Percentiles rank a stretch among this genome's conserved stretches.
Conservation (phyloP, 2,797 vertebrate genomes). For the Knipowitschia caucasica region DNA sequence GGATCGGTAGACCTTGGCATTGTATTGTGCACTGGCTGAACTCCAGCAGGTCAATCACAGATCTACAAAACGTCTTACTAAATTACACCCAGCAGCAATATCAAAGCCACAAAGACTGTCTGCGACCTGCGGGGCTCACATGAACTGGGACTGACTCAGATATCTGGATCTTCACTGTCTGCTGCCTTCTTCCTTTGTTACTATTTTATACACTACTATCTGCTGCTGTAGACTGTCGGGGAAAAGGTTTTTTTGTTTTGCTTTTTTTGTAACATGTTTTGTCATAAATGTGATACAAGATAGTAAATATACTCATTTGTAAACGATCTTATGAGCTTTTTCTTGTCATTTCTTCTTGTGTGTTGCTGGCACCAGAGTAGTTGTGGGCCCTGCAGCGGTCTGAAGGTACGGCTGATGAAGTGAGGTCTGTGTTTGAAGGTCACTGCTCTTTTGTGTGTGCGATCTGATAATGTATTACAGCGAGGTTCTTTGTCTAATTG, state of each 20-base stretch:
- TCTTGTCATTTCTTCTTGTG: background rate
- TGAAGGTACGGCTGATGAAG: conserved; percentile 26
- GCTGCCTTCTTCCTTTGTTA: conserved; percentile 21
- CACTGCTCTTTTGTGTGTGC: conserved; percentile 23
- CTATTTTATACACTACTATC: conserved; percentile 38
- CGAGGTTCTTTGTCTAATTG: background rate
- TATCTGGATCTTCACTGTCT: conserved; percentile 16
- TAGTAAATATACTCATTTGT: background rate
- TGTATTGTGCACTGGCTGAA: conserved; percentile 56
- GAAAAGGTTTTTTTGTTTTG: no score
- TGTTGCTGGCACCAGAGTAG: conserved; percentile 7
- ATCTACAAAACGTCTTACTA: conserved; percentile 74
- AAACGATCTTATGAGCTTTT: background rate
- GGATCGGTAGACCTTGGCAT: background rate
- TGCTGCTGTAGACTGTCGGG: background rate
- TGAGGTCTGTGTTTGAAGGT: conserved; percentile 48
- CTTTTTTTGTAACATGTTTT: no score
- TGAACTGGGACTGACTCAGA: conserved; percentile 71
- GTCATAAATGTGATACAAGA: background rate
- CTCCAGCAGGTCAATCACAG: conserved; percentile 76
- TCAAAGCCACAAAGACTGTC: conserved; percentile 81
- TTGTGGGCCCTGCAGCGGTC: conserved; percentile 18
- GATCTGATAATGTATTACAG: conserved; percentile 29
- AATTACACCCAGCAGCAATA: conserved; percentile 81
- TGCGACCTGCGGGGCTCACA: conserved; percentile 76